Conservation (phyloP, 2,888 invertebrate genomes). For the Disparrhopalites patrizii region DNA sequence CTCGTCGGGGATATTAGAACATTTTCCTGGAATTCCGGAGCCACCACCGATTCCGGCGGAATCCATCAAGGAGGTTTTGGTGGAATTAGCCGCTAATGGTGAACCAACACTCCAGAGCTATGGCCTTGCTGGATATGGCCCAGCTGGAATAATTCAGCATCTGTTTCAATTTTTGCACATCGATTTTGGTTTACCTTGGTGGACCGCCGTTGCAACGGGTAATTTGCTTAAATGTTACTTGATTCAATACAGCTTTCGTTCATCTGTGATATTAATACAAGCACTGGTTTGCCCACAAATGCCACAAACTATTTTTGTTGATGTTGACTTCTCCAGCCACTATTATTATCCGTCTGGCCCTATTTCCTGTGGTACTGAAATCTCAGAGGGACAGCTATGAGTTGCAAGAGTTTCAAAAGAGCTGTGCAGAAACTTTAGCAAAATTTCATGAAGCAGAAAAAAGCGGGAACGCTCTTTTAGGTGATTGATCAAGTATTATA, state of each 20-base stretch:
- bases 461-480: slow-evolving; percentile 73
- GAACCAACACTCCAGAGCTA: slow-evolving; percentile 75
- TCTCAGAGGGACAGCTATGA: slow-evolving; percentile 74
- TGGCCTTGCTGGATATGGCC: slow-evolving; percentile 78
- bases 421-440: slow-evolving; percentile 74
- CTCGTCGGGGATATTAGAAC: no score
- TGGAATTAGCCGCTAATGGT: slow-evolving; percentile 51
- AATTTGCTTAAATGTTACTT: not conserved
- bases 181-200: slow-evolving; percentile 81
- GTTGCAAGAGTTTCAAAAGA: slow-evolving; percentile 80
- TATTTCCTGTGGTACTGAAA: slow-evolving; percentile 82
- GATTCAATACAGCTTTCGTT: no score
- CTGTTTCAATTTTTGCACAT: slow-evolving; percentile 79
- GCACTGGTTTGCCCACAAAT: not conserved
- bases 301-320: not conserved
- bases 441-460: slow-evolving; percentile 81
- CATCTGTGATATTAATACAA: no score
- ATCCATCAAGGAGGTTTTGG: not conserved
- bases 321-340: slow-evolving; percentile 59
- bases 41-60: not conserved
- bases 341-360: slow-evolving; percentile 63
- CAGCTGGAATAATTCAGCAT: slow-evolving; percentile 75
- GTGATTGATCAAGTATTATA: no score
- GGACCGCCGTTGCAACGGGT: slow-evolving; percentile 65
- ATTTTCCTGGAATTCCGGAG: not conserved